Evolutionary conservation across 2,113 vertebrate genomes (phyloP).

Genomic region (Plotosus lineatus): DNA sequence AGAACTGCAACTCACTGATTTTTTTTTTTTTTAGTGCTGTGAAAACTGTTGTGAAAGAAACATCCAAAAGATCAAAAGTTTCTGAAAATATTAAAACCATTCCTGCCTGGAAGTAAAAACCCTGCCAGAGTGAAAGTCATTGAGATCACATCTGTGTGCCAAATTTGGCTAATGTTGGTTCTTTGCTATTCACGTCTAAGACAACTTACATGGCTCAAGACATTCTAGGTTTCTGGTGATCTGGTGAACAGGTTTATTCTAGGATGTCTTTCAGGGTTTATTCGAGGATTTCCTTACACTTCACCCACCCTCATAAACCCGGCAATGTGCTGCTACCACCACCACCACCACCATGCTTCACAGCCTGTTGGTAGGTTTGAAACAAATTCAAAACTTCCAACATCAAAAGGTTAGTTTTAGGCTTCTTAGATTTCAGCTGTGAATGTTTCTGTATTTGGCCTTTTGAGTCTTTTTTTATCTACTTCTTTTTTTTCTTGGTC

Average conservation of each 20-base stretch:
- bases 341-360: slow-evolving; percentile 6
- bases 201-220: background rate
- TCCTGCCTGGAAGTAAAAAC: background rate
- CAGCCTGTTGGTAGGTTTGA: background rate
- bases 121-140: background rate
- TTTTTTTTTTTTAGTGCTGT: background rate
- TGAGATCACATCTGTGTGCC: background rate
- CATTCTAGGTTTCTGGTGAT: background rate
- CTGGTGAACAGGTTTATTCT: background rate
- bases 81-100: background rate
- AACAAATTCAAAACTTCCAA: no score
- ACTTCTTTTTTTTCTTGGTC: background rate
- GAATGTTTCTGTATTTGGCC: background rate
- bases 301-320: background rate
- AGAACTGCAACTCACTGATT: background rate
- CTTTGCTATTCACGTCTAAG: background rate
- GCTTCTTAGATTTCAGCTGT: background rate
- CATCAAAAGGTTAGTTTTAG: no score
- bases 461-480: background rate
- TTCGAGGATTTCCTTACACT: background rate
- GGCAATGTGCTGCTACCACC: background rate
- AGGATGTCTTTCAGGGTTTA: no score
- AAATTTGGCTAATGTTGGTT: background rate
- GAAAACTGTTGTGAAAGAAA: background rate
- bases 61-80: no score